Conservation (phyloP, 2,888 invertebrate genomes). For the Eupithecia dodoneata region DNA sequence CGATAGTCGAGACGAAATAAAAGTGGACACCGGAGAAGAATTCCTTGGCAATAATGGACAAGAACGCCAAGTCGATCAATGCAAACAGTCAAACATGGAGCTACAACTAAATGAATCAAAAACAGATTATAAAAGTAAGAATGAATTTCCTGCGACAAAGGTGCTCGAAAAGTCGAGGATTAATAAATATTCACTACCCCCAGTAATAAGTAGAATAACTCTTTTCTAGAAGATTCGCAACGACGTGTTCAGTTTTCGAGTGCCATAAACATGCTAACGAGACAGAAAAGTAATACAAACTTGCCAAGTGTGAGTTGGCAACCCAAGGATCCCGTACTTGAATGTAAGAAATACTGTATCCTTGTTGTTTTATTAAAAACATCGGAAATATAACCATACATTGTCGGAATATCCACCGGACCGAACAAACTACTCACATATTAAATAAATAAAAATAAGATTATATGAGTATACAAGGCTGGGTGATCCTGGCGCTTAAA, state of each 20-base stretch:
- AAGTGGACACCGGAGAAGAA: not conserved
- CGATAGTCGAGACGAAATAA: not conserved
- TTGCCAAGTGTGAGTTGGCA: not conserved
- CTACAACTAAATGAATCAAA: not conserved
- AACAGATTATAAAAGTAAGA: not conserved
- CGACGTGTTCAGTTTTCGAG: not conserved
- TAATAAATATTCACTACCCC: not conserved
- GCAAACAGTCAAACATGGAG: not conserved
- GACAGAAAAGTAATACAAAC: not conserved
- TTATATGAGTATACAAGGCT: not conserved
- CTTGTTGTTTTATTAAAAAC: not conserved
- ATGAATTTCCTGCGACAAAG: not conserved
- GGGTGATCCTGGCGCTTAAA: not conserved
- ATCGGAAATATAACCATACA: not conserved
- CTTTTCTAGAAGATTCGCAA: not conserved
- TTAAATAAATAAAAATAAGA: not conserved
- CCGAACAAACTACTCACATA: not conserved
- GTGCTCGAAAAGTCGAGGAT: not conserved
- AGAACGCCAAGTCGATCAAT: not conserved
- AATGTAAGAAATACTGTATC: conserved; percentile 5
- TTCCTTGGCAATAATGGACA: not conserved
- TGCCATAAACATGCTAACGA: not conserved
- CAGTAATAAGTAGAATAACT: not conserved
- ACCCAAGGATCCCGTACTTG: not conserved
- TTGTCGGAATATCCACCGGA: not conserved